A percentile compares a stretch with the other conserved stretches of the same genome.
These are phyloP conservation scores for Prorops nasuta DNA, from an alignment of 1,140 invertebrate genomes.

Conservation along the genomic window DNA sequence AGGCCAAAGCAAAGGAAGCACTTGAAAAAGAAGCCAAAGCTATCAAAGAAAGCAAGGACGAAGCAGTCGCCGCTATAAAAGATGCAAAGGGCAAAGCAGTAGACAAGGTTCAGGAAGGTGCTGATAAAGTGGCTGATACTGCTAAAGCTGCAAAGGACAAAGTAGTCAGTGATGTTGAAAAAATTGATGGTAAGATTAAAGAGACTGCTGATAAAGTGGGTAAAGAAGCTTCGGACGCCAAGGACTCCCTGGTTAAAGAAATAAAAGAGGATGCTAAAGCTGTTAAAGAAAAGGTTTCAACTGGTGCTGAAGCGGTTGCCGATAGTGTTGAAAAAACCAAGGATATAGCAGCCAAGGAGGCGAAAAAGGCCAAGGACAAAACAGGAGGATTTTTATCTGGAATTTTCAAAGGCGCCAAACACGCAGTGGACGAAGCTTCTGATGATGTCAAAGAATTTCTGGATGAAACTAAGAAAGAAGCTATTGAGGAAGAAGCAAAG, in stretches of 20 bases:
- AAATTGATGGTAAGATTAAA: conserved; percentile 4
- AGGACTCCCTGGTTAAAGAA: conserved; percentile 11
- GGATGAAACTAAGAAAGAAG: conserved; percentile 21
- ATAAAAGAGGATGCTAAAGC: conserved; percentile 12
- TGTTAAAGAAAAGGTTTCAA: conserved; percentile 12
- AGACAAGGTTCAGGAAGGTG: conserved; percentile 10
- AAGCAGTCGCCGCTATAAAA: conserved; percentile 5
- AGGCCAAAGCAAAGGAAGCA: conserved; percentile 1
- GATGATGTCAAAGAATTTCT: conserved; percentile 24
- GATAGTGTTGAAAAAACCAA: neutral
- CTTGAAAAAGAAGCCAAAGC: too few relatives aligned
- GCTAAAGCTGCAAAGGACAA: conserved; percentile 10
- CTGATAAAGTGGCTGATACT: conserved; percentile 14
- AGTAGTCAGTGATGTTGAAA: conserved; percentile 12
- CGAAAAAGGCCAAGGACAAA: conserved; percentile 30
- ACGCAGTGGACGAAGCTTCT: conserved; percentile 22
- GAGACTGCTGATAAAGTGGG: neutral
- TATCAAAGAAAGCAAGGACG: too few relatives aligned
- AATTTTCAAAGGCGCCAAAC: conserved; percentile 29
- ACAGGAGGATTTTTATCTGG: conserved; percentile 24
- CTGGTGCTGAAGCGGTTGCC: neutral
- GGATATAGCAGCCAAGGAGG: conserved; percentile 12
- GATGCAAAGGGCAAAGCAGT: conserved; percentile 15
- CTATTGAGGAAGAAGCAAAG: conserved; percentile 25
- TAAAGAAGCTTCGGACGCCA: conserved; percentile 2